phyloP scores from a whole-genome alignment of 2,797 vertebrate genomes.

The Hyperoplus lanceolatus region DNA sequence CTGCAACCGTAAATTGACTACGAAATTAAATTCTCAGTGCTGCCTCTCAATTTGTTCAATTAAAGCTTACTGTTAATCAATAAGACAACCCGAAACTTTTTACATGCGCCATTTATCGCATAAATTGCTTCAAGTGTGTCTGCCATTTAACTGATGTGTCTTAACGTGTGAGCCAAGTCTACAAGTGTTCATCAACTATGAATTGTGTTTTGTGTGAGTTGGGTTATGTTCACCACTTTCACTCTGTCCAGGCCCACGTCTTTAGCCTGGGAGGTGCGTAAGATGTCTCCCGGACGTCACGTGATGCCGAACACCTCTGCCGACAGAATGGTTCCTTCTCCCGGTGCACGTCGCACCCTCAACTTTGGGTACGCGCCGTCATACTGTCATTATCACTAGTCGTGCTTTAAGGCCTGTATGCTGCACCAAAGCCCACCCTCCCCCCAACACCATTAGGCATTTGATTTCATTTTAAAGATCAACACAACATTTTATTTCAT shows the following conservation, averaged over 20 bases:
- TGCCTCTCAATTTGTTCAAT: constrained; percentile 61
- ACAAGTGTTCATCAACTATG: constrained; percentile 25
- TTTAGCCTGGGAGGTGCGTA: constrained; percentile 98
- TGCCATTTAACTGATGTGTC: constrained; percentile 42
- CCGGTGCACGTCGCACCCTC: constrained; percentile 91
- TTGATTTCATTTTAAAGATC: constrained; percentile 53
- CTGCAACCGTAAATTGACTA: constrained; percentile 80
- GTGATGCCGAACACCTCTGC: constrained; percentile 93
- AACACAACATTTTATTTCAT: constrained; percentile 63
- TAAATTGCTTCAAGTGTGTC: constrained; percentile 48
- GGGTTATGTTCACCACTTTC: constrained; percentile 17
- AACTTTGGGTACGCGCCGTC: constrained; percentile 91
- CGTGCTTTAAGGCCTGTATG: not conserved
- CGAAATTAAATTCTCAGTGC: constrained; percentile 73
- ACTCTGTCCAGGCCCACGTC: constrained; percentile 91
- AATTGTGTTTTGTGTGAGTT: constrained; percentile 17
- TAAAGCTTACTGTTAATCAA: constrained; percentile 70
- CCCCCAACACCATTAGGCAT: constrained; percentile 3
- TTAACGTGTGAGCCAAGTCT: constrained; percentile 34
- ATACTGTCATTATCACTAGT: not conserved
- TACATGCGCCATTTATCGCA: constrained; percentile 51
- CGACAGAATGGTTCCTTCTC: constrained; percentile 92
- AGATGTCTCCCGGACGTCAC: constrained; percentile 98
- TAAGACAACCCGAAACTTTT: constrained; percentile 63
- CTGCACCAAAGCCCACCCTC: not conserved